phyloP scores from a whole-genome alignment of 2,113 vertebrate species.

The Sylvilagus bachmani region DNA sequence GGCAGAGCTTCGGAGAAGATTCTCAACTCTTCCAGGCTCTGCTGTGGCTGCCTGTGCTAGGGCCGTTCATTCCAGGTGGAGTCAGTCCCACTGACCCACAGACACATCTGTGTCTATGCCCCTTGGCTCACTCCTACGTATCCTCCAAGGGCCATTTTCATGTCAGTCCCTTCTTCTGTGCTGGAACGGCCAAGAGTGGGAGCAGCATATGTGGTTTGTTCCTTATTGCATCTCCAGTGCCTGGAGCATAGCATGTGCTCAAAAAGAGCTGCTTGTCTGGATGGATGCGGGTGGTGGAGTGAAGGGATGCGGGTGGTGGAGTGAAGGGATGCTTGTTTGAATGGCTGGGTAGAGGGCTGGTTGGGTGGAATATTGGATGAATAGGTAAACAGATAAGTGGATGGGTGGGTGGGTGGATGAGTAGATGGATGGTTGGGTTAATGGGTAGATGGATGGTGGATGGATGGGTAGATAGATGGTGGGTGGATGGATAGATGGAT shows the following conservation, averaged over 20 bases:
- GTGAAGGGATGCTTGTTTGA: too few relatives aligned
- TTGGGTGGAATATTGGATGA: neutral
- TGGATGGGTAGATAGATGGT: too few relatives aligned
- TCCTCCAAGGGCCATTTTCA: neutral
- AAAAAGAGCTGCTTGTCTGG: neutral
- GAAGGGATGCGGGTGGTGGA: too few relatives aligned
- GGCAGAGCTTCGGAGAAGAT: neutral
- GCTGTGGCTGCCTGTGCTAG: constrained; percentile 21
- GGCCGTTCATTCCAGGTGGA: constrained; percentile 29
- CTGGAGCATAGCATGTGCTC: neutral
- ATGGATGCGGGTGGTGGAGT: neutral
- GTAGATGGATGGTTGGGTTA: too few relatives aligned
- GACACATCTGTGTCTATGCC: neutral
- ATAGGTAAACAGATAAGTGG: neutral
- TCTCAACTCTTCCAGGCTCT: neutral
- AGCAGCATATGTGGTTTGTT: neutral
- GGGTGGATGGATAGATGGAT: too few relatives aligned
- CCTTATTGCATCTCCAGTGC: accelerated
- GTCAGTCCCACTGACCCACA: neutral
- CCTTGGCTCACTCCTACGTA: neutral
- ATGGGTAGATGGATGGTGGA: too few relatives aligned
- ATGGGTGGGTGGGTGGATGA: too few relatives aligned
- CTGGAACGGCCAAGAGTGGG: neutral
- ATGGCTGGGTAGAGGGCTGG: neutral
- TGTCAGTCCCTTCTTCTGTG: neutral